Conservation (phyloP, 2,888 invertebrate genomes). For the Megamerina dolium region DNA sequence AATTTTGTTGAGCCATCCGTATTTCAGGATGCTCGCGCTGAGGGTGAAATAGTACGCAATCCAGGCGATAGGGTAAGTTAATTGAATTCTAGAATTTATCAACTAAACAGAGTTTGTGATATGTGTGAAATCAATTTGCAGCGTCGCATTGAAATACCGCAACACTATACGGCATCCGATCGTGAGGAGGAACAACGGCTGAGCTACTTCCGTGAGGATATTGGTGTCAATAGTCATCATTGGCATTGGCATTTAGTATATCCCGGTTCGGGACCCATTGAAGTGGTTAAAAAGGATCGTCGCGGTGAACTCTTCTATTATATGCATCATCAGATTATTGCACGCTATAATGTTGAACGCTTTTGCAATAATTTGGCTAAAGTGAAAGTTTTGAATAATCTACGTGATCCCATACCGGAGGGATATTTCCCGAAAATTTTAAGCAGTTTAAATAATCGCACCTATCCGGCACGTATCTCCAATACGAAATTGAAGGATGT, state of each 20-base stretch:
- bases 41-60: slow-evolving; percentile 57
- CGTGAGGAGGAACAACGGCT: slow-evolving; percentile 71
- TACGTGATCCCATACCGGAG: slow-evolving; percentile 64
- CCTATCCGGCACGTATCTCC: slow-evolving; percentile 65
- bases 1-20: slow-evolving; percentile 73
- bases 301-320: slow-evolving; percentile 69
- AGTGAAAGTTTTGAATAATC: slow-evolving; percentile 60
- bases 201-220: slow-evolving; percentile 80
- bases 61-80: slow-evolving; percentile 48
- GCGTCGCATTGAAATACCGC: slow-evolving; percentile 59
- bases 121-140: slow-evolving; percentile 6
- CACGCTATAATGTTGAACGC: slow-evolving; percentile 70
- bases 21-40: slow-evolving; percentile 64
- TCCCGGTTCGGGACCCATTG: slow-evolving; percentile 59
- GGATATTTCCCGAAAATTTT: slow-evolving; percentile 80
- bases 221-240: slow-evolving; percentile 80
- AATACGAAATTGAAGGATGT: slow-evolving; percentile 59
- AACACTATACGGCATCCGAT: slow-evolving; percentile 69
- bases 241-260: slow-evolving; percentile 92
- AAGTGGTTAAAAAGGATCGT: slow-evolving; percentile 66
- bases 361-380: slow-evolving; percentile 64
- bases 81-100: background rate
- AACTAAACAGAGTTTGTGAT: background rate
- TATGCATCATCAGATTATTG: slow-evolving; percentile 61
- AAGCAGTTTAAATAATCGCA: slow-evolving; percentile 59